These are phyloP conservation scores for Kradibia gibbosae DNA, from an alignment of 1,140 invertebrate genomes.

Conservation along the genomic window DNA sequence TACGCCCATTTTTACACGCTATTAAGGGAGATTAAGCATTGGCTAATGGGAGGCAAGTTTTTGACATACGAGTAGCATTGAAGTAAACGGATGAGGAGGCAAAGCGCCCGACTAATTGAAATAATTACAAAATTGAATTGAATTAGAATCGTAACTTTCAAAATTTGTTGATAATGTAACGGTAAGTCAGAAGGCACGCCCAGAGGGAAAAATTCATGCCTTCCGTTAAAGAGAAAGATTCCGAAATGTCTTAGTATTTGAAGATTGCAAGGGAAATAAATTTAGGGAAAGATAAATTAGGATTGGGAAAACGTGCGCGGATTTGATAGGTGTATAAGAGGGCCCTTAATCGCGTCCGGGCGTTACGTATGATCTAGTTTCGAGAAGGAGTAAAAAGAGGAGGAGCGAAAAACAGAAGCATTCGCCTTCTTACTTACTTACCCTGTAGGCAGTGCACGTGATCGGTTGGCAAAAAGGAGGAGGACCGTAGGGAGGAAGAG, in stretches of 20 bases:
- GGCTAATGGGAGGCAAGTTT: neutral
- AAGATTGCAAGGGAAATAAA: neutral
- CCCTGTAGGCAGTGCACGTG: constrained; percentile 13
- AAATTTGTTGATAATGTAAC: no score
- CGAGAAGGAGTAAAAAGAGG: neutral
- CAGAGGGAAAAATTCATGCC: neutral
- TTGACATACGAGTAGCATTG: neutral
- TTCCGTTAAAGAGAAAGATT: neutral
- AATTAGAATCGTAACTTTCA: no score
- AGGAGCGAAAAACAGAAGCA: neutral
- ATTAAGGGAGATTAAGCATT: neutral
- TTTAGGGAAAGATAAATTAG: neutral
- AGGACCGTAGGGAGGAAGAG: neutral
- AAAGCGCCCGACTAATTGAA: no score
- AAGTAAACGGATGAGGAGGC: neutral
- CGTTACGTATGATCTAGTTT: constrained; percentile 12
- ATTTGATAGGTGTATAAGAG: neutral
- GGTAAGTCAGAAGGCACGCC: no score
- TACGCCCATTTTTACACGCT: neutral
- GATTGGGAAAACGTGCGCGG: neutral
- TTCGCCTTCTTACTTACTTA: neutral
- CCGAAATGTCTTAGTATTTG: neutral
- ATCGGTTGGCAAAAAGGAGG: neutral
- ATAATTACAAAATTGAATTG: no score
- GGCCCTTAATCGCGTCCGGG: neutral